These are phyloP conservation scores for Oriolus oriolus DNA, from an alignment of 2,113 vertebrate species.

Conservation along the genomic window DNA sequence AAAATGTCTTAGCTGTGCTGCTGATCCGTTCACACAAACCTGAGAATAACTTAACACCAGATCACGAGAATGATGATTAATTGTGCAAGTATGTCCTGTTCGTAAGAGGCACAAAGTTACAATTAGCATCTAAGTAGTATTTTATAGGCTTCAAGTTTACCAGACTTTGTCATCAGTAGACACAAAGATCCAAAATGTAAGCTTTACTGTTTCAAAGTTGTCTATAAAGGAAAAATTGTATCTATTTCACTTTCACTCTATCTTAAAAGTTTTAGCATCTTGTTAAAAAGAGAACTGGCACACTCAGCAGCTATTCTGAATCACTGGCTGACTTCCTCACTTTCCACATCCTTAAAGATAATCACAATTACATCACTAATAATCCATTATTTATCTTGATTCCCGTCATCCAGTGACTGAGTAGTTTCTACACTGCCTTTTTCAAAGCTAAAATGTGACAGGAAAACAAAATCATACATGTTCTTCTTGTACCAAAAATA, in stretches of 20 bases:
- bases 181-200: neutral
- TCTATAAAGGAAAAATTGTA: neutral
- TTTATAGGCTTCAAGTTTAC: neutral
- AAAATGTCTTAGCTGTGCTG: neutral
- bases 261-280: neutral
- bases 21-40: neutral
- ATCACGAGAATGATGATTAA: conserved; percentile 8
- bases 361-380: neutral
- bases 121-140: neutral
- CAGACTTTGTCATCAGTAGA: neutral
- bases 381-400: neutral
- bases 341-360: neutral
- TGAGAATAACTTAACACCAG: neutral
- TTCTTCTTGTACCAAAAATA: neutral
- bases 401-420: neutral
- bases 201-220: neutral
- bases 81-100: neutral
- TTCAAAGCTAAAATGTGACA: neutral
- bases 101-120: neutral
- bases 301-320: neutral
- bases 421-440: neutral
- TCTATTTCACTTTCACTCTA: neutral
- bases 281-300: neutral
- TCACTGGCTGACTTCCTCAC: neutral
- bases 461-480: neutral